Percentiles rank a stretch among this genome's conserved stretches.
Conservation (phyloP, 2,888 invertebrate genomes). For the Drosophila melanosoma region DNA sequence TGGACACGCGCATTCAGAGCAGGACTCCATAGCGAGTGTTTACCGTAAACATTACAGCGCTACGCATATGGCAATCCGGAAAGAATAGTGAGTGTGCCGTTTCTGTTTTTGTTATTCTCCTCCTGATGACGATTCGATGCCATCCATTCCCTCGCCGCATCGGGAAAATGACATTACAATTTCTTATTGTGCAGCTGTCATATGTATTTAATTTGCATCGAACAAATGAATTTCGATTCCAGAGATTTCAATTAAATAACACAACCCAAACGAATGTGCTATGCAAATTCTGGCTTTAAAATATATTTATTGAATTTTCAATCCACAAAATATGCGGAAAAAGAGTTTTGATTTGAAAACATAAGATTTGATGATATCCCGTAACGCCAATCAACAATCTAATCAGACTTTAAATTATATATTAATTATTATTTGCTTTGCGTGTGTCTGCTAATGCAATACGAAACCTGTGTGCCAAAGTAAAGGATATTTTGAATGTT, state of each 20-base stretch:
- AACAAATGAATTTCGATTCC: constrained; percentile 53
- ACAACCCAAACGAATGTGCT: constrained; percentile 6
- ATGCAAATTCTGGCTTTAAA: constrained; percentile 18
- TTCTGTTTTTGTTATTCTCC: constrained; percentile 13
- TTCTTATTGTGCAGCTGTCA: constrained; percentile 74
- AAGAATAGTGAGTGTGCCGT: not conserved
- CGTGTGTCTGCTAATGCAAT: not conserved
- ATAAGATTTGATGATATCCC: not conserved
- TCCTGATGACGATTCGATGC: constrained; percentile 11
- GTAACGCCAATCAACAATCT: not conserved
- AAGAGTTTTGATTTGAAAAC: constrained; percentile 20
- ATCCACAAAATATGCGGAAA: constrained; percentile 54
- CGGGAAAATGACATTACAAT: constrained; percentile 66
- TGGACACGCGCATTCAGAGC: constrained; percentile 62
- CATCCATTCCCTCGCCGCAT: not conserved
- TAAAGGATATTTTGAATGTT: too few species aligned
- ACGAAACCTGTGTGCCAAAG: not conserved
- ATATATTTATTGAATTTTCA: constrained; percentile 41
- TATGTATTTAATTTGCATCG: constrained; percentile 69
- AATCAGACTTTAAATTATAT: constrained; percentile 1
- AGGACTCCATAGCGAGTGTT: constrained; percentile 54
- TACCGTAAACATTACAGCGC: constrained; percentile 59
- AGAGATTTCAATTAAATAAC: constrained; percentile 69
- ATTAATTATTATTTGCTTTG: not conserved
- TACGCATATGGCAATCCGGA: not conserved